These are phyloP conservation scores for Philopedon plagiatum DNA, from an alignment of 2,888 invertebrate genomes.

Conservation along the genomic window DNA sequence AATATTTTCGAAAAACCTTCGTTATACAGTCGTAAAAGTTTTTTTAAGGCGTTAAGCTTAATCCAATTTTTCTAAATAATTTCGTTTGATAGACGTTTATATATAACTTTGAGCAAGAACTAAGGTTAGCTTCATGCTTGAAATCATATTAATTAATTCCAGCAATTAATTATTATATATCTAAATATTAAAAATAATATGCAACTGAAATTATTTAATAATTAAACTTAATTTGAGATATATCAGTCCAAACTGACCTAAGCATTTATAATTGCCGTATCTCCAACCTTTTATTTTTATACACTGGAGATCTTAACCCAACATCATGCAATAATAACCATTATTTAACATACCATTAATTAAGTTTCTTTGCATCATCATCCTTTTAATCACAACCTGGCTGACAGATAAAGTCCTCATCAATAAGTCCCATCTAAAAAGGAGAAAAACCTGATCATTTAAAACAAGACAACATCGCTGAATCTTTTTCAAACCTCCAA, in stretches of 20 bases:
- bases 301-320: neutral
- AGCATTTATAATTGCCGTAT: conserved; percentile 7
- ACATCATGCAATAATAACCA: conserved; percentile 31
- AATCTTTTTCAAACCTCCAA: conserved; percentile 32
- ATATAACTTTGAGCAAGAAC: no score
- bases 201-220: no score
- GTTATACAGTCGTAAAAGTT: no score
- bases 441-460: conserved; percentile 40
- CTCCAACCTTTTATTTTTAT: neutral
- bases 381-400: conserved; percentile 42
- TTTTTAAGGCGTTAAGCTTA: no score
- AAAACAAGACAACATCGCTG: conserved; percentile 31
- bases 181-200: no score
- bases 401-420: conserved; percentile 39
- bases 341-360: conserved; percentile 44
- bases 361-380: conserved; percentile 44
- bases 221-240: neutral
- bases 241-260: neutral
- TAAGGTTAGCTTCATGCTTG: no score
- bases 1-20: no score
- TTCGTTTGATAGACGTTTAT: no score
- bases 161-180: no score
- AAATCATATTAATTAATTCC: no score
- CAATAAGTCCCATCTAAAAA: conserved; percentile 47
- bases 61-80: no score